Evolutionary conservation across 2,113 vertebrate genomes (phyloP), one percentile per base, ranked within the genome.

Genomic region (Gambusia affinis): DNA sequence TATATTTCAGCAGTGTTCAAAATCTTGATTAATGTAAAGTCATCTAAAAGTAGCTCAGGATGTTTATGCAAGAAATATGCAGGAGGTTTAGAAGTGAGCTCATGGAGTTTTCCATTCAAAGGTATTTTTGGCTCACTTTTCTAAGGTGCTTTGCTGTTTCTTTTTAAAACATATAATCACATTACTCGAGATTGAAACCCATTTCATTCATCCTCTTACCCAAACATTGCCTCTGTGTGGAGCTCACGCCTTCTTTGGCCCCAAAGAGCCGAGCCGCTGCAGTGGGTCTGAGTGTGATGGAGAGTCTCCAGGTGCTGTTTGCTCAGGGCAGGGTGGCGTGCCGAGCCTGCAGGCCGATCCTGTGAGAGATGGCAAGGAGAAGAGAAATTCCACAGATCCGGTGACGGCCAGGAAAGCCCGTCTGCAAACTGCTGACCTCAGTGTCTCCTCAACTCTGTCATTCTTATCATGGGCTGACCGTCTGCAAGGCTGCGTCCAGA

Each of bases 311-410:
- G 78, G 42, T 71, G 68, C 73, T 88, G 84, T 91, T 87, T 89
- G 85, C 85, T 89, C 69, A 85, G 74, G 78, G 80, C 72, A 78
- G 85, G 64, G 33, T 10, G 12, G 66, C 47, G 60, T 73, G 70
- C 69, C 85, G 22, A 82, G 80, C 71, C 76, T 62, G 74, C 47
- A 19, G 73, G 60, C 81, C 42, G 35, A 33, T 73, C 70, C 57
- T 72, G 70, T 75, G 86, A 79, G 67, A 83, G 80, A 85, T 94
- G 81, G 79, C 93, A 62, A 66, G 75, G 84, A 88, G 85, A 73
- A 87, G 92, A 89, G 91, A 93, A 92, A 94, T 94, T 92, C 90
- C 92, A 90, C 93, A 92, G 82, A 82, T 86, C 44, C 42, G 14
- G 78, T 81, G 88, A 75, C 85, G 64, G 81, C 70, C 83, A 85